Evolutionary conservation across 2,888 invertebrate genomes (phyloP).

Genomic region (Heliconius charithonia): DNA sequence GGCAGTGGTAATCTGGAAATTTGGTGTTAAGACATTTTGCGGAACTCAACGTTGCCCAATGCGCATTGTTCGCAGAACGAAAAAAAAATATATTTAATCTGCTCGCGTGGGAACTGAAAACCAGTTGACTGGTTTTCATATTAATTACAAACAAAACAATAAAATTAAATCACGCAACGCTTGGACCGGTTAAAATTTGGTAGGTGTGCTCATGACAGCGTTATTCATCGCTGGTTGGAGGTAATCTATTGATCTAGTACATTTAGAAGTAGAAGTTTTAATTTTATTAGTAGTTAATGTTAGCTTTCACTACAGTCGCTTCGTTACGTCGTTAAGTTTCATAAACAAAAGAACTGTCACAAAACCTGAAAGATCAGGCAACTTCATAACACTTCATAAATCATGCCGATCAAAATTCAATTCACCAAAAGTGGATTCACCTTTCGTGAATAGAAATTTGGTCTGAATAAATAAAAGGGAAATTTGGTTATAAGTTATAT

Average conservation of each 20-base stretch:
- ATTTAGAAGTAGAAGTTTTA: too few relatives aligned
- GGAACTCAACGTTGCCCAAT: too few relatives aligned
- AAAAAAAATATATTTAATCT: background rate
- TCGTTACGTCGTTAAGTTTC: background rate
- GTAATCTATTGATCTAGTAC: too few relatives aligned
- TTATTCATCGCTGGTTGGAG: too few relatives aligned
- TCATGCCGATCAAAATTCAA: background rate
- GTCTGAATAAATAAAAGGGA: background rate
- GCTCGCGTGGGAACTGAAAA: background rate
- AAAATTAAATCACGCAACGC: background rate
- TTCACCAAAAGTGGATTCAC: too few relatives aligned
- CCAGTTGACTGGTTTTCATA: too few relatives aligned
- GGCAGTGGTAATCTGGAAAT: too few relatives aligned
- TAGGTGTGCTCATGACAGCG: background rate
- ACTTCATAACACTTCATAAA: background rate
- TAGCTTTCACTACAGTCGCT: background rate
- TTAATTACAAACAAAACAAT: background rate
- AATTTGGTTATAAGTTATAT: background rate
- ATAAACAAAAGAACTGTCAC: background rate
- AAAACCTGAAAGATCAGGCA: background rate
- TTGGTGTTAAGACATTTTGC: too few relatives aligned
- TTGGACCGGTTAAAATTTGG: background rate
- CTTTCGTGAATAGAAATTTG: background rate
- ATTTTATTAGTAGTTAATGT: background rate
- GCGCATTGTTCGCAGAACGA: too few relatives aligned